Conservation (phyloP, 2,113 vertebrate genomes). For the Varanus komodoensis region DNA sequence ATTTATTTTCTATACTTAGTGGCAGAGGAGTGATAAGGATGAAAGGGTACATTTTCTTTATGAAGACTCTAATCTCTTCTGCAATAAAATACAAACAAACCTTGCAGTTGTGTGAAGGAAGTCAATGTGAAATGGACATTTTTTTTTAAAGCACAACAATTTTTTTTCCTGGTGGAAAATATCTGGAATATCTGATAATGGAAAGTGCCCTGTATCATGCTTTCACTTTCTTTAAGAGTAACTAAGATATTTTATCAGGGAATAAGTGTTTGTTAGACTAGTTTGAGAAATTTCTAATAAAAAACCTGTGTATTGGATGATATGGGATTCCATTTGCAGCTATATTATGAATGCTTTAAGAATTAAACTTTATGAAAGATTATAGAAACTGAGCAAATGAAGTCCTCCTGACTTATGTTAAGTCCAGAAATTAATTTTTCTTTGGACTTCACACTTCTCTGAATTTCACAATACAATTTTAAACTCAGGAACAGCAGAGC, state of each 20-base stretch:
- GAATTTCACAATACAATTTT: background rate
- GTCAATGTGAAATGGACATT: constrained; percentile 30
- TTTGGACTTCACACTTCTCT: background rate
- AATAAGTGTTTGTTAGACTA: constrained; percentile 34
- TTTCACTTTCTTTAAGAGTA: constrained; percentile 40
- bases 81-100: constrained; percentile 41
- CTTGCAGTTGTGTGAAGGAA: constrained; percentile 20
- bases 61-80: constrained; percentile 35
- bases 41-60: constrained; percentile 25
- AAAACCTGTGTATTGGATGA: background rate
- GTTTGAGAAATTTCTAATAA: constrained; percentile 32
- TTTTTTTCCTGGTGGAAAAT: background rate
- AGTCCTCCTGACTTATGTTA: too few relatives aligned
- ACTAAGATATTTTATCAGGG: constrained; percentile 5
- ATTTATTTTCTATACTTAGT: constrained; percentile 46
- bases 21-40: constrained; percentile 45
- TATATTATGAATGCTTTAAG: too few relatives aligned
- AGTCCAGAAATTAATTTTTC: background rate
- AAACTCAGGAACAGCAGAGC: background rate
- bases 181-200: constrained; percentile 7
- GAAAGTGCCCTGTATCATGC: constrained; percentile 35
- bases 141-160: background rate
- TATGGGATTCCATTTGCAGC: background rate
- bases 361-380: too few relatives aligned
- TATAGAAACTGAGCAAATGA: too few relatives aligned